A percentile compares a stretch with the other conserved stretches of the same genome.
phyloP scores from a whole-genome alignment of 2,797 vertebrate genomes.

The Cossypha heuglini region DNA sequence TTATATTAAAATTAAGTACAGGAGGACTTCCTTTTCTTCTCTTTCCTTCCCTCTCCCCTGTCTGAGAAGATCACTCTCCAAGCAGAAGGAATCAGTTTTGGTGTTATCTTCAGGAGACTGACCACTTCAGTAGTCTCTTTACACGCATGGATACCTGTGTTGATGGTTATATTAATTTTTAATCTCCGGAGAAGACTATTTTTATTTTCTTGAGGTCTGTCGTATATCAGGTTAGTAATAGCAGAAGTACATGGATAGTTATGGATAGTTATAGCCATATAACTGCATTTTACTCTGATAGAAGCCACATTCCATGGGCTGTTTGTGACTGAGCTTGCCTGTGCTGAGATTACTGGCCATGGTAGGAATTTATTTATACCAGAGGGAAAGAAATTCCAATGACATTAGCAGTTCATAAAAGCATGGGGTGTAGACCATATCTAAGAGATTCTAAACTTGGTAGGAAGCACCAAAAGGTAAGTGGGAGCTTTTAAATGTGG shows the following conservation, averaged over 20 bases:
- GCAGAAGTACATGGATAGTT: background rate
- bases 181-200: background rate
- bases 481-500: background rate
- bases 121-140: background rate
- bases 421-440: background rate
- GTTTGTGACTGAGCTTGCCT: background rate
- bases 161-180: background rate
- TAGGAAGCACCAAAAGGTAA: background rate
- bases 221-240: background rate
- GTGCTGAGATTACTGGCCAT: background rate
- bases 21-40: background rate
- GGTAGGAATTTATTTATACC: background rate
- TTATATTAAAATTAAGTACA: background rate
- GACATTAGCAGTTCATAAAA: background rate
- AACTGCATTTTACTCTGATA: background rate
- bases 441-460: background rate
- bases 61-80: background rate
- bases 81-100: background rate
- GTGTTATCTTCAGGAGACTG: background rate
- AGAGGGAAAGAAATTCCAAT: background rate
- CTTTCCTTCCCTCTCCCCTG: background rate
- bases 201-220: background rate
- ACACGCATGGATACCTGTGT: background rate
- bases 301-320: background rate
- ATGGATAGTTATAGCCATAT: rapidly evolving